These are phyloP conservation scores for Melospiza georgiana DNA, from an alignment of 2,113 vertebrate genomes.

Conservation along the genomic window DNA sequence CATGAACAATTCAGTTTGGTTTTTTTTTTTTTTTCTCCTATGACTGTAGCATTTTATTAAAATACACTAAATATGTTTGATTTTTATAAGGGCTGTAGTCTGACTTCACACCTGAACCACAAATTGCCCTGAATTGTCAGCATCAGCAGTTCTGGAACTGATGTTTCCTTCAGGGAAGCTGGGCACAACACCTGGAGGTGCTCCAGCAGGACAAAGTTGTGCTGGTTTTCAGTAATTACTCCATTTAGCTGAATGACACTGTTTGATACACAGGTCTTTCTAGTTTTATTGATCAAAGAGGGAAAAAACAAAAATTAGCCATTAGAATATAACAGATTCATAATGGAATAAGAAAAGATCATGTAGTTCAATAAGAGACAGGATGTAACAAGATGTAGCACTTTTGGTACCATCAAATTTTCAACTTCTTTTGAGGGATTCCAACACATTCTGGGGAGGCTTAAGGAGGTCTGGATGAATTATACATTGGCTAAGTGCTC, in stretches of 20 bases:
- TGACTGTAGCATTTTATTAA: background rate
- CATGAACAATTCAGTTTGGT: background rate
- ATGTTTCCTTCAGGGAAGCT: background rate
- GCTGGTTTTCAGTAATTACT: background rate
- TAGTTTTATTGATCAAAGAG: background rate
- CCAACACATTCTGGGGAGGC: background rate
- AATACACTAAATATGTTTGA: background rate
- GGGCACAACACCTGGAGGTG: background rate
- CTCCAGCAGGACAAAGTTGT: background rate
- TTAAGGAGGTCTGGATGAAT: background rate
- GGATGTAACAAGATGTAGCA: background rate
- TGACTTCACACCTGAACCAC: background rate
- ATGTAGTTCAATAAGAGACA: background rate
- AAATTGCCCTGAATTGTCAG: background rate
- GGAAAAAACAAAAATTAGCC: background rate
- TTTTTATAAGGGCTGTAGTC: background rate
- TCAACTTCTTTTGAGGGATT: background rate
- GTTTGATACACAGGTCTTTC: background rate
- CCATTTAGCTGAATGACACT: background rate
- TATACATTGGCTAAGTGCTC: background rate
- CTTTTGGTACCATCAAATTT: background rate
- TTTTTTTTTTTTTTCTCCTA: background rate
- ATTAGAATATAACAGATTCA: background rate
- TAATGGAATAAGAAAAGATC: background rate
- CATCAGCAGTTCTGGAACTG: background rate